Evolutionary conservation across 1,140 invertebrate genomes (phyloP), one percentile per base, ranked within the genome.

Genomic region (Monomorium pharaonis): DNA sequence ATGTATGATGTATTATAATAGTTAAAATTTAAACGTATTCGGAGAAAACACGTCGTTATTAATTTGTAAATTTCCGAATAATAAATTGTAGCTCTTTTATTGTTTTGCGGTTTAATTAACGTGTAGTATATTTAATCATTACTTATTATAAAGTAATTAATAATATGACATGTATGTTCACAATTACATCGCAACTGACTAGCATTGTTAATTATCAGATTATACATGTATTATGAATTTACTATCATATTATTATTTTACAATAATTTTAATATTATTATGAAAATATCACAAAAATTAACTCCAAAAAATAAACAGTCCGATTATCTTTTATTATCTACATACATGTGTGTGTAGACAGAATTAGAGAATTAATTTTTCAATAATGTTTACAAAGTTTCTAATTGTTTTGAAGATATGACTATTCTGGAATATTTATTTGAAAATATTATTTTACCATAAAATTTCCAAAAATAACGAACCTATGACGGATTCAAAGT

Each of bases 141-240:
- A 58, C 58, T 75, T 58, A 74, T 37, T 16, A 42, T 42, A 16
- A 42, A 58, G 0, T 27, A 58, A 75, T 75, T 56, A 58, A 75
- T 58, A 75, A 75, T 75, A 18, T 14, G 7, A n/a, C 30, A 10
- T 37, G 14, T 33, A 75, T 42, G 21, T 24, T 44, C 14, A 42
- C 4, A 56, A 58, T 9, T 42, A 33, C 72, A 9, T 37, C 21
- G 21, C 21, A 42, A 42, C 33, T 75, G 21, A 58, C 47, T 72
- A 33, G 27, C 47, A 5, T 42, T 75, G n/a, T 54, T 74, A 74
- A 75, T 75, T 75, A 58, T 58, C 9, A 58, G 27, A 9, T 58
- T 37, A 74, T 14, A 74, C 12, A 21, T 7, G n/a, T 3, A 27
- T 47, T 47, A 47, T 47, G n/a, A n/a, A n/a, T 27, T 7, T 2